Conservation (phyloP, 2,888 invertebrate genomes). For the Idaea straminata region DNA sequence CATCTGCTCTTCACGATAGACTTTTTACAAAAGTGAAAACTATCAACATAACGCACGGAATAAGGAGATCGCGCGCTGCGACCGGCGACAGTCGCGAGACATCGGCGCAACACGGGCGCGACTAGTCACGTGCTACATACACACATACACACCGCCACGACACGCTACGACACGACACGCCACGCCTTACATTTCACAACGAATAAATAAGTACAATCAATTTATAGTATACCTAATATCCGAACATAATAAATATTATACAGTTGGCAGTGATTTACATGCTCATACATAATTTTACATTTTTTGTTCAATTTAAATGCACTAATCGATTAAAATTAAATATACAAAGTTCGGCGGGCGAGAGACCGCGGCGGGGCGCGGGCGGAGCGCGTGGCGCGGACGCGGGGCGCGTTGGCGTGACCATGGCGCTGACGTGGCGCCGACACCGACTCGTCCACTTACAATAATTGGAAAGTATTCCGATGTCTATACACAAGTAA, state of each 20-base stretch:
- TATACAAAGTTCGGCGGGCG: conserved; percentile 38
- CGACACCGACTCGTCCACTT: conserved; percentile 43
- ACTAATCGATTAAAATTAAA: conserved; percentile 44
- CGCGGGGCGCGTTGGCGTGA: conserved; percentile 22
- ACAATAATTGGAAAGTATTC: conserved; percentile 57
- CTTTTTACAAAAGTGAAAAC: conserved; percentile 82
- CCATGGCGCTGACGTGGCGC: conserved; percentile 35
- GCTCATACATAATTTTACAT: conserved; percentile 52
- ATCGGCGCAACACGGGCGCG: conserved; percentile 8
- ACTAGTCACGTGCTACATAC: neutral
- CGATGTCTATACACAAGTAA: conserved; percentile 70
- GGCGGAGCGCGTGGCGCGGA: conserved; percentile 6
- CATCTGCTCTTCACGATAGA: conserved; percentile 75
- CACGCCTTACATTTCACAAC: conserved; percentile 42
- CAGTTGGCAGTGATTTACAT: conserved; percentile 64
- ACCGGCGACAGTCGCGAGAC: conserved; percentile 29
- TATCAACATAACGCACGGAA: conserved; percentile 76
- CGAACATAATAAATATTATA: conserved; percentile 50
- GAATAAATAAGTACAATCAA: conserved; percentile 66
- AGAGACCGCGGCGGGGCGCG: conserved; percentile 10
- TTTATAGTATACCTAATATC: conserved; percentile 48
- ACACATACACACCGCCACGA: neutral
- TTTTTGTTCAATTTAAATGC: conserved; percentile 68
- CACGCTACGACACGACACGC: conserved; percentile 13
- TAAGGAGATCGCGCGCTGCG: conserved; percentile 64